Evolutionary conservation across 2,113 vertebrate genomes (phyloP).

Genomic region (Percopsis transmontana): DNA sequence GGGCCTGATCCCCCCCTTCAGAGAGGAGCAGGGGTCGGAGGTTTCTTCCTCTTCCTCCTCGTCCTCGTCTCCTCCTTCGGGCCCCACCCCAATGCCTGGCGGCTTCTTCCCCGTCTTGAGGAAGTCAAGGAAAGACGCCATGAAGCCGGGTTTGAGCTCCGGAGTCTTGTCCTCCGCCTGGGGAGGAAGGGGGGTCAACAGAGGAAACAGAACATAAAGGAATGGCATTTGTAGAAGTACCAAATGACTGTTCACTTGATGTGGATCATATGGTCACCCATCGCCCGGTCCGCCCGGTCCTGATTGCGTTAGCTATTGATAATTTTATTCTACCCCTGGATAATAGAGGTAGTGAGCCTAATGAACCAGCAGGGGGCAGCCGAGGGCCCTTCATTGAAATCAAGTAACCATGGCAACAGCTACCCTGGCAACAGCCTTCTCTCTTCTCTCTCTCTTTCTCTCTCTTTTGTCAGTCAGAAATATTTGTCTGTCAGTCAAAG

Average conservation of each 20-base stretch:
- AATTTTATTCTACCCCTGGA: slow-evolving; percentile 9
- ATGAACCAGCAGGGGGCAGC: slow-evolving; percentile 67
- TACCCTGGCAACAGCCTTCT: slow-evolving; percentile 75
- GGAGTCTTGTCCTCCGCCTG: slow-evolving; percentile 86
- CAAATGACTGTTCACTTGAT: background rate
- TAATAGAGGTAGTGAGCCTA: slow-evolving; percentile 40
- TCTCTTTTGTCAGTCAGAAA: slow-evolving; percentile 74
- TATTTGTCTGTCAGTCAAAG: slow-evolving; percentile 73
- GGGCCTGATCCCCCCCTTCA: slow-evolving; percentile 69
- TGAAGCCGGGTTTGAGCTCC: slow-evolving; percentile 88
- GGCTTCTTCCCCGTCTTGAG: slow-evolving; percentile 86
- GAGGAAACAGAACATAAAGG: slow-evolving; percentile 12
- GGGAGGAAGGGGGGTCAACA: background rate
- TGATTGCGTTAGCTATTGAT: background rate
- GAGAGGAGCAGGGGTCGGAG: slow-evolving; percentile 54
- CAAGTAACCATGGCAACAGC: slow-evolving; percentile 76
- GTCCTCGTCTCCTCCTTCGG: slow-evolving; percentile 37
- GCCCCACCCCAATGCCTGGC: slow-evolving; percentile 29
- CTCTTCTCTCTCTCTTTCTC: slow-evolving; percentile 62
- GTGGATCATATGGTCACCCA: too few species aligned
- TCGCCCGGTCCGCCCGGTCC: background rate
- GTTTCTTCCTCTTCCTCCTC: background rate
- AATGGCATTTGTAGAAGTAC: too few species aligned
- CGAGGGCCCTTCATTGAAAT: slow-evolving; percentile 50
- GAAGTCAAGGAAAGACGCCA: slow-evolving; percentile 90